Evolutionary conservation across 1,140 invertebrate species (phyloP).

Genomic region (Conopomorpha cramerella): DNA sequence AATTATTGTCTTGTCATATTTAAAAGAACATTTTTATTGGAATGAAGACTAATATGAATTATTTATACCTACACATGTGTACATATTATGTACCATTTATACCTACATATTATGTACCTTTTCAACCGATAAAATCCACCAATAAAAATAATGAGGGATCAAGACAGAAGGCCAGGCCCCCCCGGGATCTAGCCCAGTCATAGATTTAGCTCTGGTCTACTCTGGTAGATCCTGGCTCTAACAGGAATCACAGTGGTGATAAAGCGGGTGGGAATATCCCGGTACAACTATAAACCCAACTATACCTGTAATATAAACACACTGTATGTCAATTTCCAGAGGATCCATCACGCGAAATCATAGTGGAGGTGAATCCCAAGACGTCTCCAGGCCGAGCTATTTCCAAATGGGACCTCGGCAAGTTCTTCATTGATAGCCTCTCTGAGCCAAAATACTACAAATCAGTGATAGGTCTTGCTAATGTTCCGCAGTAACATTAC

Average conservation of each 20-base stretch:
- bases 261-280: not conserved
- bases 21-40: not conserved
- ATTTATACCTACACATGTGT: too few species aligned
- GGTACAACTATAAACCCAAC: not conserved
- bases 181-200: not conserved
- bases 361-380: constrained; percentile 61
- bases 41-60: too few species aligned
- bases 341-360: constrained; percentile 59
- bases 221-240: not conserved
- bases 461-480: constrained; percentile 70
- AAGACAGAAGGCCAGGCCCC: not conserved
- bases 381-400: constrained; percentile 68
- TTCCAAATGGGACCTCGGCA: constrained; percentile 76
- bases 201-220: not conserved
- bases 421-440: constrained; percentile 75
- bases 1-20: not conserved
- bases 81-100: too few species aligned
- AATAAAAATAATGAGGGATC: too few species aligned
- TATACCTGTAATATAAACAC: not conserved
- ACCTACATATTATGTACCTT: too few species aligned
- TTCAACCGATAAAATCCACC: too few species aligned
- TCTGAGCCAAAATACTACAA: constrained; percentile 69
- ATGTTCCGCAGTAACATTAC: constrained; percentile 27
- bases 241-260: not conserved
- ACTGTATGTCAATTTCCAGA: constrained; percentile 37